A percentile compares a stretch with the other conserved stretches of the same genome.
Evolutionary conservation across 2,113 vertebrate species (phyloP).

Genomic region (Eidolon helvum): DNA sequence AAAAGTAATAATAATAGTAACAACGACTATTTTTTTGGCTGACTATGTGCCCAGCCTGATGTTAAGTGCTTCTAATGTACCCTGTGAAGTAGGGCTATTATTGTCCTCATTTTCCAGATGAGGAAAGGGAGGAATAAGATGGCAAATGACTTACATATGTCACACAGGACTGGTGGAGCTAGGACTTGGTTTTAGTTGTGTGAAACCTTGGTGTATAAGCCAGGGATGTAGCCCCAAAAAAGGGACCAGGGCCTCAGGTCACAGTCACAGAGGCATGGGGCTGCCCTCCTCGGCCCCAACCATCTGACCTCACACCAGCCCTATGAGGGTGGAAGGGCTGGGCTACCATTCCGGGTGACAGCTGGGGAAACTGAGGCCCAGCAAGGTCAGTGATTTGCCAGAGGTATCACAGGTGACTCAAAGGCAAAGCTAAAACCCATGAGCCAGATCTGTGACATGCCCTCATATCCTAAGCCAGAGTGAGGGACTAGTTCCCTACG

Average conservation of each 20-base stretch:
- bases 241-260: neutral
- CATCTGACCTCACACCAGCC: neutral
- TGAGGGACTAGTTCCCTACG: neutral
- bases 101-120: neutral
- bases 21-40: neutral
- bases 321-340: neutral
- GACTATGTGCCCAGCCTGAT: neutral
- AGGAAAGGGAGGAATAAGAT: neutral
- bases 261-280: neutral
- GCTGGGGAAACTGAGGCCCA: neutral
- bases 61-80: neutral
- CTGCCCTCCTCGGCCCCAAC: neutral
- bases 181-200: neutral
- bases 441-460: neutral
- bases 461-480: neutral
- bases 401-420: neutral
- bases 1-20: neutral
- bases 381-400: neutral
- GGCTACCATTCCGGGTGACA: neutral
- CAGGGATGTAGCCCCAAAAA: neutral
- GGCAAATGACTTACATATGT: neutral
- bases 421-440: neutral
- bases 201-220: neutral
- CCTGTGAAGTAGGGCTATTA: neutral
- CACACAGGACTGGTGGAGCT: neutral